phyloP scores from a whole-genome alignment of 2,797 vertebrate genomes.

The Rhincodon typus region DNA sequence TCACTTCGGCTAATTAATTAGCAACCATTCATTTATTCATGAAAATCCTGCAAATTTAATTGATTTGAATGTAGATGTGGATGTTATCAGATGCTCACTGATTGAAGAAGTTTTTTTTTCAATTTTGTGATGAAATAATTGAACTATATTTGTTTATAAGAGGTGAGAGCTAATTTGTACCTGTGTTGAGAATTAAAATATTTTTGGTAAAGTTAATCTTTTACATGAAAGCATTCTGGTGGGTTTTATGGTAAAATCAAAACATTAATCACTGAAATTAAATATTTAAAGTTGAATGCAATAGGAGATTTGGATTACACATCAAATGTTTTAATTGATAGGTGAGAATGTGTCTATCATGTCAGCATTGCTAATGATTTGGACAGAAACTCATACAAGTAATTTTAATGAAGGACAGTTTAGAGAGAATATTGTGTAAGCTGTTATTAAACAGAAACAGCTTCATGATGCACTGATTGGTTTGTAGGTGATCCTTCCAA shows the following conservation, averaged over 20 bases:
- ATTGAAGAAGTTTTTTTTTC: neutral
- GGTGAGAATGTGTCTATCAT: neutral
- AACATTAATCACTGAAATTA: neutral
- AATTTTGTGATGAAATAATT: slow-evolving; percentile 11
- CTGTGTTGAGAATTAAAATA: neutral
- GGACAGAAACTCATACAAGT: neutral
- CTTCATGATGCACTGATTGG: neutral
- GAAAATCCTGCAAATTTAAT: neutral
- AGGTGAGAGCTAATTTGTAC: slow-evolving; percentile 1
- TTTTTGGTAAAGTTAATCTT: neutral
- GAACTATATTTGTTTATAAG: neutral
- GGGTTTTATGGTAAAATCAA: neutral
- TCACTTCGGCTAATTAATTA: slow-evolving; percentile 4
- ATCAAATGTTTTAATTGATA: neutral
- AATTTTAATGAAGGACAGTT: neutral
- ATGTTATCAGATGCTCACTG: neutral
- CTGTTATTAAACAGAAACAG: neutral
- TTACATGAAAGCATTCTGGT: neutral
- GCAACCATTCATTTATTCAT: neutral
- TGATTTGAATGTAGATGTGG: neutral
- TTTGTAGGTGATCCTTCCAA: neutral
- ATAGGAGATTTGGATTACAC: neutral
- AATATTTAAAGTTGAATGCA: neutral
- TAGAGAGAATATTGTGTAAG: neutral
- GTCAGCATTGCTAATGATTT: neutral